A percentile compares a stretch with the other conserved stretches of the same genome.
phyloP scores from a whole-genome alignment of 1,140 invertebrate genomes.

The Cyphomyrmex costatus region DNA sequence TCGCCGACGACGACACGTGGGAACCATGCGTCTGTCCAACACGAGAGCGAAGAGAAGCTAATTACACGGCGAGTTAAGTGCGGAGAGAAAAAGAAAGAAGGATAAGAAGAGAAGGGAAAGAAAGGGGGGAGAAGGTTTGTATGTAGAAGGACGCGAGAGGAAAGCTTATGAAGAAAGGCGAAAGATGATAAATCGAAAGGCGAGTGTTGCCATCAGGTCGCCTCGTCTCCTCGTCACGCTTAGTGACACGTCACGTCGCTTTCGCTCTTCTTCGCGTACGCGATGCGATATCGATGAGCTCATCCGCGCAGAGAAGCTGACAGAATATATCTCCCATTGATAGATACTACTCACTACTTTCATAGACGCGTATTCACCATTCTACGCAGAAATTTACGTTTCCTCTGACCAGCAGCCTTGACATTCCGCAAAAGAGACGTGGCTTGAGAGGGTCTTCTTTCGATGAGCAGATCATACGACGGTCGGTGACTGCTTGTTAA shows the following conservation, averaged over 20 bases:
- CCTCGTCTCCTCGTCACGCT: not conserved
- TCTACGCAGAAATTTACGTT: conserved; percentile 69
- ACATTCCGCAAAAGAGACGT: conserved; percentile 72
- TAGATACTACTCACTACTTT: conserved; percentile 11
- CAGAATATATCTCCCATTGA: conserved; percentile 61
- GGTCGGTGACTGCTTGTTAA: conserved; percentile 33
- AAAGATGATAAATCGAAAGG: conserved; percentile 21
- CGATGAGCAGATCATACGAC: conserved; percentile 32
- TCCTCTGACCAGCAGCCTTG: conserved; percentile 63
- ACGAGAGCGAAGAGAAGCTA: conserved; percentile 53
- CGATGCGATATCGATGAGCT: conserved; percentile 65
- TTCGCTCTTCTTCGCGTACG: conserved; percentile 28
- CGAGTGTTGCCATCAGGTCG: conserved; percentile 10
- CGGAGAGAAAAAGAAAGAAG: not conserved
- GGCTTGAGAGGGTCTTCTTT: conserved; percentile 52
- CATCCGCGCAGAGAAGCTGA: conserved; percentile 44
- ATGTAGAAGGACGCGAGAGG: not conserved
- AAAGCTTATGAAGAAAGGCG: not conserved
- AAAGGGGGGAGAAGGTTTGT: too few species aligned
- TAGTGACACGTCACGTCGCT: not conserved
- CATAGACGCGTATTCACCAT: conserved; percentile 43
- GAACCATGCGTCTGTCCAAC: conserved; percentile 31
- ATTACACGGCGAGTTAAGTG: conserved; percentile 54
- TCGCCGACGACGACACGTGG: conserved; percentile 38
- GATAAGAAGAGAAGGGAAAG: too few species aligned